Evolutionary conservation across 2,888 invertebrate species (phyloP).

Genomic region (Lycophotia porphyrea): DNA sequence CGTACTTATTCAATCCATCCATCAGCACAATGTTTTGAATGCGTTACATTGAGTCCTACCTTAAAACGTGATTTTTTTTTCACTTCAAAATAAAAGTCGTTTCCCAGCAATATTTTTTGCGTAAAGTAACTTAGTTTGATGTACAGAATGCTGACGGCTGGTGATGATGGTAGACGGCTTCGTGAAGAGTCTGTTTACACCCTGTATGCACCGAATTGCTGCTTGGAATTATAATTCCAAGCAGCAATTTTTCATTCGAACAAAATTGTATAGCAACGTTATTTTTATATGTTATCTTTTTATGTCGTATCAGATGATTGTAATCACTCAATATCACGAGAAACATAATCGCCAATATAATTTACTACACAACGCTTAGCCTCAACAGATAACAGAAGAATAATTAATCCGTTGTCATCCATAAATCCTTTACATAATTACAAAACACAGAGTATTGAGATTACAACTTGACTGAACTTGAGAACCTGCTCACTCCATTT

Average conservation of each 20-base stretch:
- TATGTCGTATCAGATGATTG: slow-evolving; percentile 24
- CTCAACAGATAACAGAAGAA: slow-evolving; percentile 3
- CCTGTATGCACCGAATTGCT: neutral
- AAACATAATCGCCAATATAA: slow-evolving; percentile 34
- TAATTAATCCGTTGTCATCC: slow-evolving; percentile 2
- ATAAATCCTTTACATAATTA: neutral
- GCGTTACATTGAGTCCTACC: no score
- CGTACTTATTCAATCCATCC: no score
- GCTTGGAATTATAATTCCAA: slow-evolving; percentile 1
- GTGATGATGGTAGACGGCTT: no score
- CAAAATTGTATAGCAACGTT: slow-evolving; percentile 3
- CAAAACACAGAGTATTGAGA: neutral
- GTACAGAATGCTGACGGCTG: no score
- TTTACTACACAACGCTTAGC: slow-evolving; percentile 1
- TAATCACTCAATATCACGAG: slow-evolving; percentile 30
- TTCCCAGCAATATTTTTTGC: no score
- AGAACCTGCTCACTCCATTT: neutral
- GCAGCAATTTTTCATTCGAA: no score
- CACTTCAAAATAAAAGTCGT: no score
- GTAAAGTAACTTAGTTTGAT: no score
- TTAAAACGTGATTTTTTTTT: no score
- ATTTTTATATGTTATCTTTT: slow-evolving; percentile 8
- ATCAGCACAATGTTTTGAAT: no score
- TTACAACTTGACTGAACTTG: neutral
- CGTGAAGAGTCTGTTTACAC: no score